Conservation (phyloP, 1,140 invertebrate genomes). For the Mesaphorura yosii region DNA sequence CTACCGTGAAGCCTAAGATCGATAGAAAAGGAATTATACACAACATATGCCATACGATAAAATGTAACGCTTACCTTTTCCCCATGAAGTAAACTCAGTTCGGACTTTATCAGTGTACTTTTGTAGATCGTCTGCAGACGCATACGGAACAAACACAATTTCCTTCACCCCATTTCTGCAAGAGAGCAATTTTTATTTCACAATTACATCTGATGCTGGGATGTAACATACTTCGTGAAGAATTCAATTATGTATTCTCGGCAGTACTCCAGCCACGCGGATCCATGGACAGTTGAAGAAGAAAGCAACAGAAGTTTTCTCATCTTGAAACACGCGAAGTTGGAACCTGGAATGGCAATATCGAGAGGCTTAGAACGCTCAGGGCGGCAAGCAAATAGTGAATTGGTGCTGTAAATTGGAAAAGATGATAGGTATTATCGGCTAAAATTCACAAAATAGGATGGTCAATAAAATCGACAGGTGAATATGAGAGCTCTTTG, state of each 20-base stretch:
- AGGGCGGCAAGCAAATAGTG: no score
- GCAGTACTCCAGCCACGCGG: constrained; percentile 54
- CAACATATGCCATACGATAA: not conserved
- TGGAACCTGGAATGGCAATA: no score
- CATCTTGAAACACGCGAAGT: constrained; percentile 17
- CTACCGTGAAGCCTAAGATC: constrained; percentile 42
- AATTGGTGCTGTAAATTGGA: no score
- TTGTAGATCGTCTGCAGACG: constrained; percentile 49
- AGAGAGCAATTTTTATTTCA: constrained; percentile 29
- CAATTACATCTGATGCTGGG: constrained; percentile 9
- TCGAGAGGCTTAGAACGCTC: no score
- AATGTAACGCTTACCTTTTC: constrained; percentile 33
- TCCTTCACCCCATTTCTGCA: constrained; percentile 50
- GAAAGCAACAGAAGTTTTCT: constrained; percentile 53
- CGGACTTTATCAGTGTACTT: constrained; percentile 51
- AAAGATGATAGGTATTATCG: no score
- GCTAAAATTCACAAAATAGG: no score
- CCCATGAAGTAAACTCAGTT: constrained; percentile 49
- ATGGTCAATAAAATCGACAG: no score
- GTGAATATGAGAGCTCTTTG: no score
- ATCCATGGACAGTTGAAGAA: constrained; percentile 54
- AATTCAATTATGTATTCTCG: constrained; percentile 49
- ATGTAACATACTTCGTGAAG: constrained; percentile 47
- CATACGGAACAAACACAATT: constrained; percentile 66
- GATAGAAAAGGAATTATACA: constrained; percentile 7